Base-by-base conservation (phyloP, 1,140 invertebrate genomes). In the Drosophila baimaii region DNA sequence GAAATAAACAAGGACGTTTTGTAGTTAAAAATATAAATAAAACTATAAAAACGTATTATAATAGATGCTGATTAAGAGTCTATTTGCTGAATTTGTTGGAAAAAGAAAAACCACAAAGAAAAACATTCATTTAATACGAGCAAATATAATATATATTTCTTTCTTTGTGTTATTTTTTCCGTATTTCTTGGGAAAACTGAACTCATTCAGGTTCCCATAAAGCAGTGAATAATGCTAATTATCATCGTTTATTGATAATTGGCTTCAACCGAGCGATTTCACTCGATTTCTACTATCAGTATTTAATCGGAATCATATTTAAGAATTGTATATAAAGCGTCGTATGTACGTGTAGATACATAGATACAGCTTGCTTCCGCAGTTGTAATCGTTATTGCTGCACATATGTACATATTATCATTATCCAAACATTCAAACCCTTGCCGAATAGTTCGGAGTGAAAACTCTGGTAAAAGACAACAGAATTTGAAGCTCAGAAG, bases 231-330 rank as follows among this genome's bases (percentile, higher is more conserved):
- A 71, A 71, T 71, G 27, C 27, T 49, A 71, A 71, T 72, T 71
- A 35, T 58, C 52, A 27, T 49, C 69, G 66, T 58, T 72, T 72
- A 47, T 31, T 47, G 52, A 71, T 72, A 71, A 72, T 72, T 71
- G 17, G 27, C 12, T 39, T 12, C 31, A 69, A 10, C 41, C 35
- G 10, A 65, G 39, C 39, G 39, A 71, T 70, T 71, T 47, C 52
- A 58, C 69, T 70, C 51, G 52, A 71, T 71, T 71, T 70, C 49
- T 71, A 68, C 64, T 69, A 69, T 69, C 49, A 56, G 31, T 19
- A 29, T 56, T 46, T 70, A 70, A 56, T 46, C 29, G 39, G 31
- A 54, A 29, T 37, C 68, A 1, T 15, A 46, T 23, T 46, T 37
- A 55, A 23, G 13, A 29, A 29, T 17, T 46, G n/a, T 37, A 23